Percentiles rank a stretch among this genome's conserved stretches.
These are phyloP conservation scores for Pachyseris speciosa DNA, from an alignment of 64 coral and sea anemone species.

Conservation along the genomic window DNA sequence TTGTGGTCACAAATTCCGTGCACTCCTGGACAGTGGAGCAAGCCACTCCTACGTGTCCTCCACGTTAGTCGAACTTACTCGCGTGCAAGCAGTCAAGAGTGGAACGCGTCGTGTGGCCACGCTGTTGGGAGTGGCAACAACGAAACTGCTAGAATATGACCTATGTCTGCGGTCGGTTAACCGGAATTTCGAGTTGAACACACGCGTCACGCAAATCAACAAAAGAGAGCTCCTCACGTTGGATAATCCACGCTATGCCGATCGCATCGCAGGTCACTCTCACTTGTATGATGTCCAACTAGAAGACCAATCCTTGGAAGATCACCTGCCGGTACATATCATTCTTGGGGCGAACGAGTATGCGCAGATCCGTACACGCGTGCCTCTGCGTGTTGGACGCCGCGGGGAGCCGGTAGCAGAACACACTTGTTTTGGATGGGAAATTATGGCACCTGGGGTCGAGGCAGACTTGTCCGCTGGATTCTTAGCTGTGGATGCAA, in stretches of 20 bases:
- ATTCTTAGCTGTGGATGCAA: slow-evolving; percentile 5
- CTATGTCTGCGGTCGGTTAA: slow-evolving; percentile 15
- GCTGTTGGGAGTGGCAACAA: slow-evolving; percentile 58
- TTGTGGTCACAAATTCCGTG: slow-evolving; percentile 60
- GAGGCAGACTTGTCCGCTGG: not conserved
- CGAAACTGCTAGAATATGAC: slow-evolving; percentile 52
- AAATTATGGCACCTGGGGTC: slow-evolving; percentile 5
- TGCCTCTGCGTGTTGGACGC: not conserved
- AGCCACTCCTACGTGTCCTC: slow-evolving; percentile 72
- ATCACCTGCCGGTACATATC: slow-evolving; percentile 58
- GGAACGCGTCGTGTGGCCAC: slow-evolving; percentile 53
- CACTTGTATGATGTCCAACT: slow-evolving; percentile 54
- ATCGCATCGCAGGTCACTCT: slow-evolving; percentile 34
- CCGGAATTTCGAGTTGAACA: slow-evolving; percentile 51
- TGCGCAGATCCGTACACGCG: not conserved
- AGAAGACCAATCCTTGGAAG: slow-evolving; percentile 46
- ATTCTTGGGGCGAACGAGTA: slow-evolving; percentile 63
- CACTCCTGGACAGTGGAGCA: slow-evolving; percentile 59
- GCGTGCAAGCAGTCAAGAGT: not conserved
- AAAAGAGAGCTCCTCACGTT: slow-evolving; percentile 48
- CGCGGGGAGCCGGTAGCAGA: slow-evolving; percentile 27
- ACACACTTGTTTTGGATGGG: slow-evolving; percentile 52
- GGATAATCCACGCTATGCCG: slow-evolving; percentile 65
- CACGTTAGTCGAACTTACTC: slow-evolving; percentile 26
- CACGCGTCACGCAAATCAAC: slow-evolving; percentile 52